Evolutionary conservation across 1,140 invertebrate species (phyloP), one percentile per base, ranked within the genome.

Genomic region (Melitaea cinxia): DNA sequence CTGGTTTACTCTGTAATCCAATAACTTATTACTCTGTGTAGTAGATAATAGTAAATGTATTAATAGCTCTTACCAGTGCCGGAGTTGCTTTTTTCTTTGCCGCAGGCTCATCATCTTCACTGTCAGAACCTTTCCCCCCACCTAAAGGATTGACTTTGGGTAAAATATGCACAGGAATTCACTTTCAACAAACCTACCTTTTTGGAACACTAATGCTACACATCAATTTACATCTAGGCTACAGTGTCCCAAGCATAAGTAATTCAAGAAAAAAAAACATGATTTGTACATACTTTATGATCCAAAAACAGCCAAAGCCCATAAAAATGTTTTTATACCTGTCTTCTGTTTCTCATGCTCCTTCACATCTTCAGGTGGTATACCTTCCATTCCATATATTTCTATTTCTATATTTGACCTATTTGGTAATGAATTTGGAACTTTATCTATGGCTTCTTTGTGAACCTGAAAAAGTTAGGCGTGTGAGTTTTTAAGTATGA

Each of bases 361-460:
- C 84, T 96, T 96, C 37, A 98, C 85, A 93, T 99, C 98, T 80
- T 97, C 96, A 68, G 97, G 94, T 19, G 99, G 99, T 80, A 99
- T 99, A 69, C 99, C 99, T 94, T 99, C 98, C 99, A 99, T 99
- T 73, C 99, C 99, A 94, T 99, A 99, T 81, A 99, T 99, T 95
- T 99, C 99, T 89, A 99, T 98, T 93, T 99, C 98, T 84, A 99
- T 98, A 93, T 99, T 99, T 80, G 97, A 98, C 89, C 98, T 94
- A 92, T 98, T 98, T 72, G 98, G 98, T 76, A 99, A 92, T 59
- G 99, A 98, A 93, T 99, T 99, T 68, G 99, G 99, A 83, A 99
- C 98, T 93, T 99, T 99, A 91, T 99, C 99, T 85, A 99, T 98
- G 57, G 98, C 98, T 92, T 99, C 99, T 93, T 99, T 99, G 88